Conservation (phyloP, 92 coral and sea anemone species). For the Chrysogorgia sp. region DNA sequence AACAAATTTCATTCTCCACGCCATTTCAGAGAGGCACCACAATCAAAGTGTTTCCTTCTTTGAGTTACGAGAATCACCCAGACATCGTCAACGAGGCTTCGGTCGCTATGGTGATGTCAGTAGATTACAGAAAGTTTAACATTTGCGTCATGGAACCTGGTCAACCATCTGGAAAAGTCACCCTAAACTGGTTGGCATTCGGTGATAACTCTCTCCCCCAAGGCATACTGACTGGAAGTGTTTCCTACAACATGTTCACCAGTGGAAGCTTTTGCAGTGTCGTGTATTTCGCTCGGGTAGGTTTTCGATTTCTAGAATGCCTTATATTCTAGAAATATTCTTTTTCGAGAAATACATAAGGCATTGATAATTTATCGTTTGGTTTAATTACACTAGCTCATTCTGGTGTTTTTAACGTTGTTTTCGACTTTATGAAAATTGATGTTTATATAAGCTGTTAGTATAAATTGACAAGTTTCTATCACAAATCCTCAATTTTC, state of each 20-base stretch:
- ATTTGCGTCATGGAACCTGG: conserved; percentile 21
- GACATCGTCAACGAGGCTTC: conserved; percentile 15
- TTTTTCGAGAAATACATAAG: too few relatives aligned
- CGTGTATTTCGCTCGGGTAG: not conserved
- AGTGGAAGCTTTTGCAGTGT: conserved; percentile 11
- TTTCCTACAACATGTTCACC: conserved; percentile 15
- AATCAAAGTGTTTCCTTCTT: conserved; percentile 10
- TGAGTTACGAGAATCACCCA: conserved; percentile 22
- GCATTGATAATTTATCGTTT: too few relatives aligned
- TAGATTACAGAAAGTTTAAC: not conserved
- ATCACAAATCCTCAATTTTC: too few relatives aligned
- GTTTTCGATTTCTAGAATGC: not conserved
- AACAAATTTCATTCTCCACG: conserved; percentile 3
- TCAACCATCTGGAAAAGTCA: conserved; percentile 19
- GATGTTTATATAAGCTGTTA: too few relatives aligned
- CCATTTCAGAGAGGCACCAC: conserved; percentile 26
- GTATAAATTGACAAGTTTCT: too few relatives aligned
- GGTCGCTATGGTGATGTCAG: conserved; percentile 1
- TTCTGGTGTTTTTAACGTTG: too few relatives aligned
- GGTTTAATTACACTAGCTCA: too few relatives aligned
- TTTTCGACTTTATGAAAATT: too few relatives aligned
- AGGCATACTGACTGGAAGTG: conserved; percentile 19
- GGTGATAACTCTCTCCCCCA: not conserved
- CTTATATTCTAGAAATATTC: too few relatives aligned
- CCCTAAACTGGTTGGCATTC: conserved; percentile 34